Evolutionary conservation across 2,113 vertebrate genomes (phyloP).

Genomic region (Tonatia bakeri): DNA sequence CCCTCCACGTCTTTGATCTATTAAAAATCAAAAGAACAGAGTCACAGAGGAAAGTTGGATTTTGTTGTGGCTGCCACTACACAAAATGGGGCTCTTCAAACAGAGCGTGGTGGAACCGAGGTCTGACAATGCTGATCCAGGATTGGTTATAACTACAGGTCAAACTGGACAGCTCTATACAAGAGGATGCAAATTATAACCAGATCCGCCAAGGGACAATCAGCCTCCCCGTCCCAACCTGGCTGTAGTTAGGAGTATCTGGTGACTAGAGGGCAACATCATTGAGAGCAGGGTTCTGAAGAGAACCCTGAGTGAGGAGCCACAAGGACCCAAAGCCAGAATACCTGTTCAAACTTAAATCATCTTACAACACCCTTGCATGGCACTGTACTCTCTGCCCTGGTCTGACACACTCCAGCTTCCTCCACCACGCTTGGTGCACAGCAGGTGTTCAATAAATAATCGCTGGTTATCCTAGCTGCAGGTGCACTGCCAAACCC

Average conservation of each 20-base stretch:
- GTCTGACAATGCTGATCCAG: constrained; percentile 31
- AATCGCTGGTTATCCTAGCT: neutral
- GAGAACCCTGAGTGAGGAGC: neutral
- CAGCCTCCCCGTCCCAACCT: neutral
- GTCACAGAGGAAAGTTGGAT: constrained; percentile 84
- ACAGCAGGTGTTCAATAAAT: neutral
- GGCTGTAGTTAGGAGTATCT: neutral
- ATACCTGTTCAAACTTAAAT: neutral
- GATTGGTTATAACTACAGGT: constrained; percentile 23
- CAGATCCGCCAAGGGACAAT: neutral
- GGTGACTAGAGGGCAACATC: neutral
- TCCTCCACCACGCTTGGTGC: neutral
- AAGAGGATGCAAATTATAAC: neutral
- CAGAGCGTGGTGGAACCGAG: constrained; percentile 38
- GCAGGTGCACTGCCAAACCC: neutral
- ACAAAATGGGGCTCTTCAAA: constrained; percentile 78
- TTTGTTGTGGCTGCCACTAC: constrained; percentile 79
- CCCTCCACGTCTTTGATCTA: constrained; percentile 90
- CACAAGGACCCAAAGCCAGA: neutral
- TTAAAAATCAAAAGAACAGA: constrained; percentile 91
- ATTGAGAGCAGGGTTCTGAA: neutral
- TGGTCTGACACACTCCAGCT: neutral
- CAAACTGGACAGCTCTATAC: constrained; percentile 45
- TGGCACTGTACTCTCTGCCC: neutral
- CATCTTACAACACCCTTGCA: neutral